Evolutionary conservation across 2,797 vertebrate genomes (phyloP), one percentile per base, ranked within the genome.

Genomic region (Margarornis squamiger): DNA sequence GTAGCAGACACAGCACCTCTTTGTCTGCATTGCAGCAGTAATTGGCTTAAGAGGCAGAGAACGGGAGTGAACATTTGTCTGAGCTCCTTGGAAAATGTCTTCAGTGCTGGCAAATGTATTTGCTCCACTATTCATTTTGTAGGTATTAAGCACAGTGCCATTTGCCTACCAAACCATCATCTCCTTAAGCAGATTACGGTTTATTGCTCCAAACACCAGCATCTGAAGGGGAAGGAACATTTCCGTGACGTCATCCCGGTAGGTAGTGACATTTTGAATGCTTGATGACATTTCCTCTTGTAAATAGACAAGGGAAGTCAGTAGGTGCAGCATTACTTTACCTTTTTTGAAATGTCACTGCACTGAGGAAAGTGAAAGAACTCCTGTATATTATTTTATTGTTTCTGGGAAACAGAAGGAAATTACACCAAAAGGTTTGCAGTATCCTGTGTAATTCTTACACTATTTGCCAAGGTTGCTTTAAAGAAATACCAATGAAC

Each of bases 251-350:
- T 97, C 96, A 97, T 77, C 92, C 66, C 86, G 92, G 95, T 80
- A 95, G 93, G 96, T 92, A 96, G 95, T 97, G 97, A 96, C 96
- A 97, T 97, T 97, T 97, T 95, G 91, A 97, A 96, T 97, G 97
- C 95, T 92, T 97, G 97, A 97, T 97, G 96, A 96, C 97, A 97
- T 97, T 97, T 97, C 95, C 91, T 90, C 82, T 91, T 97, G 97
- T 97, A 97, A 97, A 97, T 95, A 97, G 95, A 96, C 91, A 95
- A 51, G 92, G 81, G 74, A 89, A 97, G 96, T 93, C 88, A 48
- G 95, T 90, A 94, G 94, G 93, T 93, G 75, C 90, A 93, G 96
- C 91, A 74, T 77, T 94, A 89, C 92, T 96, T 97, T 97, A 90
- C 96, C 93, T 95, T 97, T 45, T 81, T 38, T 51, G 92, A 97